Base-by-base conservation (phyloP, 1,140 invertebrate genomes). In the Oreohelix idahoensis region DNA sequence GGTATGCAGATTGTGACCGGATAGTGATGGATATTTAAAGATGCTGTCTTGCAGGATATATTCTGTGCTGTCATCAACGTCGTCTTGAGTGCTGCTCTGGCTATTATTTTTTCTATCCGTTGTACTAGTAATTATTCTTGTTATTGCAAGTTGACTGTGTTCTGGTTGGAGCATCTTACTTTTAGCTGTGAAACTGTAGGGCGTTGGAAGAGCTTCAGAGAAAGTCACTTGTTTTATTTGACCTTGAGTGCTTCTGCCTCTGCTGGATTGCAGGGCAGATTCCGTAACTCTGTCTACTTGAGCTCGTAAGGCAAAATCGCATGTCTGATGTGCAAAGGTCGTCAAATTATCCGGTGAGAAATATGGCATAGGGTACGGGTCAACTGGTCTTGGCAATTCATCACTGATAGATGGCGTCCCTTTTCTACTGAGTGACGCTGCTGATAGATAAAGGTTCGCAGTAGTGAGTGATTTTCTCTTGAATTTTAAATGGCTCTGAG, bases 361-460 rank as follows among this genome's bases (percentile, higher is more conserved):
- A 11, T 10, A n/a, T 5, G 13, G n/a, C 4, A 35, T 5, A 35
- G 69, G 4, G 4, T 5, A 4, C 15, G 69, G 1, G 11, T 70
- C n/a, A 70, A 15, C 1, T 20, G 36, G 11, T 13, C 4, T 29
- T 13, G 15, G 29, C 69, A 70, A 8, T 70, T 70, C 36, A 23
- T 70, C n/a, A 70, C 36, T 38, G 4, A 2, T n/a, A 17, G 32
- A 36, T 20, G 20, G 10, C 51, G 17, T 26, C 23, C 15, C 51
- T 58, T 10, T 8, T 63, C 79, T 35, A 29, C 69, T 49, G 15
- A 81, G 42, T 0, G 66, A 42, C 0, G 66, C 79, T 20, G 63
- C 1, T 15, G 79, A 70, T 66, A 81, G 26, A 36, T 71, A 81
- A 10, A 81, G 79, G 38, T 81, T 81, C 0, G 79, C 79, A 10